A percentile compares a stretch with the other conserved stretches of the same genome.
phyloP scores from a whole-genome alignment of 2,797 vertebrate species.

The Setipinna tenuifilis region DNA sequence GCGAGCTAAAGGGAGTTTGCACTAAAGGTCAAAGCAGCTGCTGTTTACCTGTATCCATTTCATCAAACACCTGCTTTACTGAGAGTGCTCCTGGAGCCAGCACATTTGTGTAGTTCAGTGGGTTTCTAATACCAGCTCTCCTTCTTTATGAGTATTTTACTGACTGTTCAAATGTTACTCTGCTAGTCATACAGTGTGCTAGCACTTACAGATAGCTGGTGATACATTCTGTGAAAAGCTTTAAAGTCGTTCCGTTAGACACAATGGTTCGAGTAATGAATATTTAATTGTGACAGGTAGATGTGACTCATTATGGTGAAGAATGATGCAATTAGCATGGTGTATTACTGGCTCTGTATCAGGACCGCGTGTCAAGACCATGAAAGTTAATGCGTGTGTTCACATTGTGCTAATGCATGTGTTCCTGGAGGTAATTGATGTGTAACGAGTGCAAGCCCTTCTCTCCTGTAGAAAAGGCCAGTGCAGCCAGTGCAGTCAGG shows the following conservation, averaged over 20 bases:
- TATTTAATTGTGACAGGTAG: constrained; percentile 3
- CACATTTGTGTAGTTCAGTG: neutral
- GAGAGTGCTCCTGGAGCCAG: neutral
- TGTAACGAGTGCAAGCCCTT: neutral
- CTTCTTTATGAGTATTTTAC: neutral
- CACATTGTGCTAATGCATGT: constrained; percentile 8
- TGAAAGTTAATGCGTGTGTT: constrained; percentile 4
- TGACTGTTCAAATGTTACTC: neutral
- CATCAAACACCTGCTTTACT: constrained; percentile 7
- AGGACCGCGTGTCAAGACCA: neutral
- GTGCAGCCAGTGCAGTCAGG: neutral
- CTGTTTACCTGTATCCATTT: constrained; percentile 18
- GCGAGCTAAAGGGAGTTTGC: neutral
- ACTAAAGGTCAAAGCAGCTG: constrained; percentile 5
- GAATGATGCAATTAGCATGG: neutral
- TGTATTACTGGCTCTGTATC: neutral
- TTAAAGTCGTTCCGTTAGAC: neutral
- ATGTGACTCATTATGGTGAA: neutral
- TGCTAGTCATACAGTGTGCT: neutral
- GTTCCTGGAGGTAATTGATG: constrained; percentile 27
- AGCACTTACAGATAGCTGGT: neutral
- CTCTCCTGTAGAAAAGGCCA: neutral
- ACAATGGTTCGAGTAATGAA: neutral
- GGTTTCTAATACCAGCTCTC: neutral
- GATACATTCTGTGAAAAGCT: neutral